Evolutionary conservation across 2,797 vertebrate genomes (phyloP).

Genomic region (Typhlichthys eigenmanni): DNA sequence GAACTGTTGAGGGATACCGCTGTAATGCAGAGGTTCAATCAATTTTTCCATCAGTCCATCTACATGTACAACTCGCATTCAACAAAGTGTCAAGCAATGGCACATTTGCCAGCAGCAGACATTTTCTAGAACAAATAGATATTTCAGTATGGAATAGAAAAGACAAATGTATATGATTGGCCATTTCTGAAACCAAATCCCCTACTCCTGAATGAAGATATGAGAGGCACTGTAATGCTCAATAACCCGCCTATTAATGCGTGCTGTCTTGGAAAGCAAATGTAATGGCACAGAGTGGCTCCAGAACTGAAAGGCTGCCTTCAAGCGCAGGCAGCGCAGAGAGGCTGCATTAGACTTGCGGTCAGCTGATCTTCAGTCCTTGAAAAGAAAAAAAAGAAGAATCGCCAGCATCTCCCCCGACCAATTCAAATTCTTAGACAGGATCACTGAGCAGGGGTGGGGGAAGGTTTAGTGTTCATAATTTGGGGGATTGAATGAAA

Average conservation of each 20-base stretch:
- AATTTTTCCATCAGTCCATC: slow-evolving; percentile 50
- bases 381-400: slow-evolving; percentile 47
- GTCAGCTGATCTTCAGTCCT: slow-evolving; percentile 74
- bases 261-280: slow-evolving; percentile 65
- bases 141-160: slow-evolving; percentile 44
- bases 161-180: slow-evolving; percentile 46
- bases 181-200: slow-evolving; percentile 56
- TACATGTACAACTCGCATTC: slow-evolving; percentile 26
- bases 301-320: slow-evolving; percentile 65
- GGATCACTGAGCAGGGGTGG: slow-evolving; percentile 64
- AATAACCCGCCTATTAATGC: slow-evolving; percentile 72
- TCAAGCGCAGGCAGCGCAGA: slow-evolving; percentile 62
- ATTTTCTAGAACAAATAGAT: slow-evolving; percentile 31
- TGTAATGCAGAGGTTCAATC: slow-evolving; percentile 35
- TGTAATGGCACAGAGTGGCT: slow-evolving; percentile 65
- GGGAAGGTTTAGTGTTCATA: slow-evolving; percentile 69
- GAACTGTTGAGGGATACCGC: slow-evolving; percentile 37
- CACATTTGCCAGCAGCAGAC: slow-evolving; percentile 28
- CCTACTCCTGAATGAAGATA: slow-evolving; percentile 63
- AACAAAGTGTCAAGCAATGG: slow-evolving; percentile 26
- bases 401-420: slow-evolving; percentile 56
- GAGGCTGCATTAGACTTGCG: slow-evolving; percentile 73
- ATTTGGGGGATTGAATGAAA: slow-evolving; percentile 73
- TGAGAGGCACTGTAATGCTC: slow-evolving; percentile 59
- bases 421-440: slow-evolving; percentile 65